These are phyloP conservation scores for Cataglyphis albicans DNA, from an alignment of 2,888 invertebrate genomes.

Conservation along the genomic window DNA sequence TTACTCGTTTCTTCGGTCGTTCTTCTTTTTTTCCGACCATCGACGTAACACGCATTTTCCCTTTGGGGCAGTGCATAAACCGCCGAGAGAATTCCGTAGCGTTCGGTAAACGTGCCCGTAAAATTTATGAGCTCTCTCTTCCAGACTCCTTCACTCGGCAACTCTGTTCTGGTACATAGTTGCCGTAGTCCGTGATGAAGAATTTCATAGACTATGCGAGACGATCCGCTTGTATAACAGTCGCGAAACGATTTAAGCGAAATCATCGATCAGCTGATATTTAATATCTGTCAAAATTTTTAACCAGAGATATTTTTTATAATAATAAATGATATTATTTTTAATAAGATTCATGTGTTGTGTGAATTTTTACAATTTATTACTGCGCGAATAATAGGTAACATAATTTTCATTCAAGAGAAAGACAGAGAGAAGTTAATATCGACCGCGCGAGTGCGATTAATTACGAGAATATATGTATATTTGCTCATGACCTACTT, in stretches of 20 bases:
- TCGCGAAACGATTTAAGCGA: not conserved
- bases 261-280: not conserved
- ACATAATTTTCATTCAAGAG: not conserved
- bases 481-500: not conserved
- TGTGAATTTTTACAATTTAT: not conserved
- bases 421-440: not conserved
- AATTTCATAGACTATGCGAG: slow-evolving; percentile 46
- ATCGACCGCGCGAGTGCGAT: too few species aligned
- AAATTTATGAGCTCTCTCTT: slow-evolving; percentile 55
- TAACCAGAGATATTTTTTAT: not conserved
- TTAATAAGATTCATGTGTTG: not conserved
- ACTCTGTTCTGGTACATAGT: slow-evolving; percentile 36
- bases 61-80: slow-evolving; percentile 26
- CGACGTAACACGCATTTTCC: slow-evolving; percentile 42
- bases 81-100: slow-evolving; percentile 30
- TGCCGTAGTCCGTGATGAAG: slow-evolving; percentile 31
- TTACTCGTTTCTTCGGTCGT: slow-evolving; percentile 22
- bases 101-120: slow-evolving; percentile 44
- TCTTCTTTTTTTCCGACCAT: slow-evolving; percentile 34
- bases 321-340: not conserved
- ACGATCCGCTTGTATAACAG: slow-evolving; percentile 3
- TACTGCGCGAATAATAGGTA: not conserved
- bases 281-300: not conserved
- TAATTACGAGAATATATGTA: slow-evolving; percentile 3
- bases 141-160: slow-evolving; percentile 41